These are phyloP conservation scores for Amblyopsis rosae DNA, from an alignment of 2,113 vertebrate genomes.

Conservation along the genomic window DNA sequence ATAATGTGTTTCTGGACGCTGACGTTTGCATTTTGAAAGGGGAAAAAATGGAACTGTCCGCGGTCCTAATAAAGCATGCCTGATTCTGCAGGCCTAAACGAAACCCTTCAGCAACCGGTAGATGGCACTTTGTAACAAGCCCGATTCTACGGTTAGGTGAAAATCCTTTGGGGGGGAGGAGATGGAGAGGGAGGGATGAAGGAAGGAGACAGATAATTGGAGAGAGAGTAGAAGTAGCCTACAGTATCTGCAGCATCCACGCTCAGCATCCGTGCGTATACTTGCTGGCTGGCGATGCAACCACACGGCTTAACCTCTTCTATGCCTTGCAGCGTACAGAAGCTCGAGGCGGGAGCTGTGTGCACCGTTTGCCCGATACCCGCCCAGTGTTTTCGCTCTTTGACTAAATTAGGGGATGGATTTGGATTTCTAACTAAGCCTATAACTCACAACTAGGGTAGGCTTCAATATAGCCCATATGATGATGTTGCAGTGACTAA, in stretches of 20 bases:
- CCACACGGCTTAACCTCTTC: slow-evolving; percentile 34
- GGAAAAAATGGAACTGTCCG: neutral
- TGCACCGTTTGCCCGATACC: slow-evolving; percentile 19
- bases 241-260: slow-evolving; percentile 1
- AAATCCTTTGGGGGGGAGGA: slow-evolving; percentile 27
- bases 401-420: slow-evolving; percentile 6
- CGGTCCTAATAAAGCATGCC: neutral
- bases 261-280: neutral
- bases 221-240: neutral
- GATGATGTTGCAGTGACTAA: slow-evolving; percentile 64
- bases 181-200: slow-evolving; percentile 22
- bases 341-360: slow-evolving; percentile 54
- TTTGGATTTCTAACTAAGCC: slow-evolving; percentile 17
- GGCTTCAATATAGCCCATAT: slow-evolving; percentile 11
- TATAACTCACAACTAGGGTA: slow-evolving; percentile 23
- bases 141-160: slow-evolving; percentile 3
- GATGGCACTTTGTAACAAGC: slow-evolving; percentile 60
- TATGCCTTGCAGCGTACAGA: slow-evolving; percentile 35
- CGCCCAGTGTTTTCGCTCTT: slow-evolving; percentile 32
- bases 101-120: slow-evolving; percentile 14
- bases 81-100: neutral
- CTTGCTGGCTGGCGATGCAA: slow-evolving; percentile 23
- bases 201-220: slow-evolving; percentile 9
- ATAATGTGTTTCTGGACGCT: too few relatives aligned
- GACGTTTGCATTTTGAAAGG: too few relatives aligned